Conservation (phyloP, 35 echinoderm and acorn worm species). For the Chiridota heheva region DNA sequence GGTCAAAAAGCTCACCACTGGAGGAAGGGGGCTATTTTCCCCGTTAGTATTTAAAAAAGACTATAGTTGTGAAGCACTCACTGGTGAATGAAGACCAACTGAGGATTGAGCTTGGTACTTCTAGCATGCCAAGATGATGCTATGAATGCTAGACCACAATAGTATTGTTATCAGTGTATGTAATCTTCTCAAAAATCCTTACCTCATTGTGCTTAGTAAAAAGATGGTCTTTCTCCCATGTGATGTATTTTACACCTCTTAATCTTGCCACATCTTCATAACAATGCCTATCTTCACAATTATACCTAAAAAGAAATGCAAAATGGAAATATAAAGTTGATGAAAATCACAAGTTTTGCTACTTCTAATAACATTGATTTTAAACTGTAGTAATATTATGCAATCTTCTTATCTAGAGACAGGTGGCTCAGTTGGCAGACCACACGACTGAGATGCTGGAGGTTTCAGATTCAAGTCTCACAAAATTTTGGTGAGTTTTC, state of each 20-base stretch:
- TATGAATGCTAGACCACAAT: too few relatives aligned
- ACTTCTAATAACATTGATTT: background rate
- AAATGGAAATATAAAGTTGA: background rate
- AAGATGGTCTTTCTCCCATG: slow-evolving; percentile 65
- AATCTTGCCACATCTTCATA: slow-evolving; percentile 74
- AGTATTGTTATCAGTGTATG: too few relatives aligned
- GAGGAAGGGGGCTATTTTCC: too few relatives aligned
- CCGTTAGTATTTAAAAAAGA: too few relatives aligned
- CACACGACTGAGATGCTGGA: too few relatives aligned
- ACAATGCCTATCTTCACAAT: slow-evolving; percentile 78
- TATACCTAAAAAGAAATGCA: slow-evolving; percentile 43
- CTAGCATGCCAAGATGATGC: too few relatives aligned
- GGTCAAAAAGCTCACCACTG: too few relatives aligned
- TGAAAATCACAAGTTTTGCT: background rate
- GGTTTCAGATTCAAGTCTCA: too few relatives aligned
- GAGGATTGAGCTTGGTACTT: too few relatives aligned
- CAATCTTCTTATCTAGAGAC: background rate
- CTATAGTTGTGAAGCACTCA: too few relatives aligned
- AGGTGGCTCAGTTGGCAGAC: too few relatives aligned
- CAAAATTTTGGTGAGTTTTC: background rate
- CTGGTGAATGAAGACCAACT: too few relatives aligned
- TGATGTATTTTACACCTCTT: slow-evolving; percentile 79
- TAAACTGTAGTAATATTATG: background rate
- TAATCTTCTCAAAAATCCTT: slow-evolving; percentile 7
- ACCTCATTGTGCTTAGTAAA: slow-evolving; percentile 82